Percentiles rank a stretch among this genome's conserved stretches.
These are phyloP conservation scores for Gallinago stenura DNA, from an alignment of 2,797 vertebrate genomes.

Conservation along the genomic window DNA sequence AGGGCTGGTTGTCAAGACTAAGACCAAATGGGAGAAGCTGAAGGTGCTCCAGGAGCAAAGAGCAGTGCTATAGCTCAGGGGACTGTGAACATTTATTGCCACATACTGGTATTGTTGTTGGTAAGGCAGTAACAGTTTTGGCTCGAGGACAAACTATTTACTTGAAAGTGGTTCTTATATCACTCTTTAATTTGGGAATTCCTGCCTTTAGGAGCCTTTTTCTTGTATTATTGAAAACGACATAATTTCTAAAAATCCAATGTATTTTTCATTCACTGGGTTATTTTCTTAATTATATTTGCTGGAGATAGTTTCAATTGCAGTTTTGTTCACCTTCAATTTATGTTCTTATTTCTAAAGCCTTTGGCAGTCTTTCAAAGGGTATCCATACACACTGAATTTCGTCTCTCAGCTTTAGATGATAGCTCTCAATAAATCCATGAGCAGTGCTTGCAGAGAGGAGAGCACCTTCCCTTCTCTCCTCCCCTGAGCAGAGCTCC, in stretches of 20 bases:
- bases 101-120: background rate
- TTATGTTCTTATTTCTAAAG: conserved; percentile 46
- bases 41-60: conserved; percentile 6
- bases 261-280: conserved; percentile 28
- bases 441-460: background rate
- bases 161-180: conserved; percentile 31
- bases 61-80: background rate
- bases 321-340: conserved; percentile 48
- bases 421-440: conserved; percentile 36
- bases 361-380: conserved; percentile 60
- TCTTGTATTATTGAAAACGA: conserved; percentile 33
- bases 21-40: background rate
- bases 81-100: conserved; percentile 17
- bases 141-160: conserved; percentile 34
- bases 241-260: conserved; percentile 36
- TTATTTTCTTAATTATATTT: conserved; percentile 69
- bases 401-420: background rate
- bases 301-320: conserved; percentile 24
- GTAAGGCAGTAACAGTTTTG: conserved; percentile 21
- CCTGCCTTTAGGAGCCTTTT: background rate
- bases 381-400: conserved; percentile 13
- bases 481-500: background rate
- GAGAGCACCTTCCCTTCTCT: background rate
- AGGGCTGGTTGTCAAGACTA: background rate
- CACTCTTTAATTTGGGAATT: conserved; percentile 40